Percentiles rank a stretch among this genome's conserved stretches.
Conservation (phyloP, 2,113 vertebrate species). For the Noturus placidus region DNA sequence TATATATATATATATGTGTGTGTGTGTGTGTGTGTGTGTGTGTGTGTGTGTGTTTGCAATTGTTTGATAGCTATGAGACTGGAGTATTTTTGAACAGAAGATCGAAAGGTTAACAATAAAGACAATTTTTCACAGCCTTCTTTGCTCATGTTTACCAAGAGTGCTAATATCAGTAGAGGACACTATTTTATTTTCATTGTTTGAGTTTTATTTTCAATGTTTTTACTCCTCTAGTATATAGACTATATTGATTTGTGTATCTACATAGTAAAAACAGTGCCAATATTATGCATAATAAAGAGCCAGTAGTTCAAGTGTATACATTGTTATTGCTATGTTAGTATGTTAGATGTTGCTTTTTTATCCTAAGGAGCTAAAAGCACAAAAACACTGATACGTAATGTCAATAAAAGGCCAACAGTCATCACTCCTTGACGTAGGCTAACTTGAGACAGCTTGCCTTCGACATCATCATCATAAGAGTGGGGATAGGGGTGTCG, state of each 20-base stretch:
- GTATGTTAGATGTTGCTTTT: background rate
- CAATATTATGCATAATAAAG: background rate
- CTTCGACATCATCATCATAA: background rate
- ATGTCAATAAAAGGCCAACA: background rate
- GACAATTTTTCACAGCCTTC: too few relatives aligned
- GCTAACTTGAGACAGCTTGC: conserved; percentile 17
- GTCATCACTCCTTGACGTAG: background rate
- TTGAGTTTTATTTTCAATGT: background rate
- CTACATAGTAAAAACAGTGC: background rate
- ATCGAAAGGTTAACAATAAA: too few relatives aligned
- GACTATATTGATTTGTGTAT: background rate
- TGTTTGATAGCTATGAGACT: too few relatives aligned
- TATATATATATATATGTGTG: too few relatives aligned
- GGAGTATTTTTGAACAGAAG: too few relatives aligned
- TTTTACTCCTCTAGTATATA: background rate
- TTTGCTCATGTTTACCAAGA: too few relatives aligned
- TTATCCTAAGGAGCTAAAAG: background rate
- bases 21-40: too few relatives aligned
- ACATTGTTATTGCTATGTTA: background rate
- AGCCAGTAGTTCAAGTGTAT: background rate
- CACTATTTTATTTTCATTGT: background rate
- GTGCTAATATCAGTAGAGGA: too few relatives aligned
- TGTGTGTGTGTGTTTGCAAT: too few relatives aligned
- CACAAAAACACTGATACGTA: background rate
- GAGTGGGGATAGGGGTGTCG: conserved; percentile 46